Conservation (phyloP, 2,113 vertebrate genomes). For the Mesembrinibis cayennensis region DNA sequence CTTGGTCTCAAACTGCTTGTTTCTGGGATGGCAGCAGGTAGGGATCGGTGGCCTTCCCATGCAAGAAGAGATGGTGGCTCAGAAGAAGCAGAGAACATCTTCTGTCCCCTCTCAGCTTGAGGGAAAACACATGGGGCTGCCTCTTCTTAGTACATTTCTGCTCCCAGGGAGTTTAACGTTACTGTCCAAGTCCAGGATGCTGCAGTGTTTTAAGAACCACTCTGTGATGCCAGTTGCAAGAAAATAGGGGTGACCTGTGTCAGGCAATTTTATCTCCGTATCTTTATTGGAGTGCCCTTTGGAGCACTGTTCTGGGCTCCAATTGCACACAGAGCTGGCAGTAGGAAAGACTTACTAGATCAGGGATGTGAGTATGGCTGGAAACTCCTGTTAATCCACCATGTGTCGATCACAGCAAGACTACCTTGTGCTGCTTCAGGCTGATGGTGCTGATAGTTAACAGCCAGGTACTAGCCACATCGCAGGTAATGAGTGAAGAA, state of each 20-base stretch:
- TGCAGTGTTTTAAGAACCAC: background rate
- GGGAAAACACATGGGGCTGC: background rate
- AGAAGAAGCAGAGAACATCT: background rate
- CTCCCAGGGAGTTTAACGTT: background rate
- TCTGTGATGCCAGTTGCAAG: background rate
- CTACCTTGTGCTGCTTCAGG: background rate
- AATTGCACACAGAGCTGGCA: background rate
- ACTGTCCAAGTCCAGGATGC: background rate
- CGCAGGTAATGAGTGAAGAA: background rate
- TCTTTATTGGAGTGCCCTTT: background rate
- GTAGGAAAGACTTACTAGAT: background rate
- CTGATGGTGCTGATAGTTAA: background rate
- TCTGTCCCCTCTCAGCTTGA: background rate
- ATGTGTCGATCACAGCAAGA: accelerated
- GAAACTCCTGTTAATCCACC: background rate
- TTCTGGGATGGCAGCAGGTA: background rate
- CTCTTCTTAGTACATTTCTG: background rate
- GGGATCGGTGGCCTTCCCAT: background rate
- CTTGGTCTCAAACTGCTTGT: background rate
- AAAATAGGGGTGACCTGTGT: background rate
- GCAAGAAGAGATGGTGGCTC: background rate
- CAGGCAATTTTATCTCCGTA: background rate
- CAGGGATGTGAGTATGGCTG: background rate
- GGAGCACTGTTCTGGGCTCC: background rate
- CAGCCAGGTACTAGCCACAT: background rate